Base-by-base conservation (phyloP, 1,140 invertebrate genomes). In the Odontomachus brunneus region DNA sequence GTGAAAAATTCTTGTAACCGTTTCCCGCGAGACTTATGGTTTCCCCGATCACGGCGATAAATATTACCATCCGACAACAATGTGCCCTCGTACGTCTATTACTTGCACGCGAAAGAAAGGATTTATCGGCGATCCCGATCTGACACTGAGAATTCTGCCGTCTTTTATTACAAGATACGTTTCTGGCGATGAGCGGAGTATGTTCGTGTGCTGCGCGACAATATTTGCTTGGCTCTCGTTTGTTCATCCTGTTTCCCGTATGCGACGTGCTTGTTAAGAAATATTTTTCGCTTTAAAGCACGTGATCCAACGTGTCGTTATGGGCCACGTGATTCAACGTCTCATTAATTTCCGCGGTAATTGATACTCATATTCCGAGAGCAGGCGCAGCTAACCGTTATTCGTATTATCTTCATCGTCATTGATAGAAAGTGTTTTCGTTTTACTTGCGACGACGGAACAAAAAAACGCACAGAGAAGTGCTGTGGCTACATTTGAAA, bases 1-100 rank as follows among this genome's bases (percentile, higher is more conserved):
- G 53, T 55, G 72, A 82, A 80, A 87, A 84, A 87, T 87, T 57
- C 82, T 87, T 84, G 85, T 87, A 87, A 84, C 55, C 82, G 57
- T 88, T 88, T 82, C 26, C 71, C 59, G 55, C 48, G 63, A 82
- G 78, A 85, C 65, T 44, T 72, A 59, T 66, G 67, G 59, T 74
- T n/a, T n/a, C 26, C 22, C 55, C 53, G 33, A 55, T 55, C 33
- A 49, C 62, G 63, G 33, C 63, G 53, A 87, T 84, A 88, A 87
- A 88, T 88, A 84, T 87, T 76, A 75, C 53, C 66, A 44, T 48
- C 48, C 55, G 74, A 74, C 69, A 81, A 88, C 85, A 88, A 88
- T 87, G 63, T 66, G 74, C 51, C 69, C 44, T 59, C 38, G 29
- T 19, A 76, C 67, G 44, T 63, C 62, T 55, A 78, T 84, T 84